Conservation (phyloP, 2,797 vertebrate genomes). For the Rhabdomys pumilio region DNA sequence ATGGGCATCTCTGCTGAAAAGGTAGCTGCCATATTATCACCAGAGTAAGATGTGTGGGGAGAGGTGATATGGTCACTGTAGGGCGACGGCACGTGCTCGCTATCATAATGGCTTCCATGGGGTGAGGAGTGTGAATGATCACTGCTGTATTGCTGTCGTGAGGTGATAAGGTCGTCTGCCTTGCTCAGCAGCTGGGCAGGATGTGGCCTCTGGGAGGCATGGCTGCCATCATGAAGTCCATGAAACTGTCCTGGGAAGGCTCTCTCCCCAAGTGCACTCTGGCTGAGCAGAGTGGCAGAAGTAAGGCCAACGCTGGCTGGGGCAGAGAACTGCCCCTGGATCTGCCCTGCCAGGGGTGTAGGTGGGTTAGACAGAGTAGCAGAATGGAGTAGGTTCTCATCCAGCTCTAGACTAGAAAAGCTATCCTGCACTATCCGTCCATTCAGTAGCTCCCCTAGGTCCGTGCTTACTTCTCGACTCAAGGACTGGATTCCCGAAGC, state of each 20-base stretch:
- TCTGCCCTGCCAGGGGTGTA: conserved; percentile 93
- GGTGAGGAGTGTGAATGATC: conserved; percentile 94
- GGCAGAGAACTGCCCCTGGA: conserved; percentile 92
- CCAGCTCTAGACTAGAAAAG: conserved; percentile 97
- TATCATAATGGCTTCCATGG: conserved; percentile 97
- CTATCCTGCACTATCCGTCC: conserved; percentile 96
- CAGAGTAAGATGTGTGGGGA: conserved; percentile 93
- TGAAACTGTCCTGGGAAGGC: conserved; percentile 94
- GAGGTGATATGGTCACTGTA: conserved; percentile 98
- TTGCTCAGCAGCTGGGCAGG: conserved; percentile 95
- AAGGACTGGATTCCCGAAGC: conserved; percentile 93
- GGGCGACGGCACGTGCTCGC: conserved; percentile 97
- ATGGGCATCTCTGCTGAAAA: conserved; percentile 96
- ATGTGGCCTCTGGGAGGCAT: conserved; percentile 93
- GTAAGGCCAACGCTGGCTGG: conserved; percentile 92
- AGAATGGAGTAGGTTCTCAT: conserved; percentile 97
- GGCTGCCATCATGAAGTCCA: conserved; percentile 92
- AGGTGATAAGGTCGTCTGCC: conserved; percentile 93
- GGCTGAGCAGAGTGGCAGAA: conserved; percentile 93
- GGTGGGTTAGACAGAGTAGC: conserved; percentile 94
- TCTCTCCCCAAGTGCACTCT: conserved; percentile 94
- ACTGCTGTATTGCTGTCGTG: conserved; percentile 94
- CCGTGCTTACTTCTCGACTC: conserved; percentile 91
- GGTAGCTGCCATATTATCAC: conserved; percentile 91
- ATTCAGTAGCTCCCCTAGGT: conserved; percentile 96